Conservation (phyloP, 2,797 vertebrate species). For the Pterois miles region DNA sequence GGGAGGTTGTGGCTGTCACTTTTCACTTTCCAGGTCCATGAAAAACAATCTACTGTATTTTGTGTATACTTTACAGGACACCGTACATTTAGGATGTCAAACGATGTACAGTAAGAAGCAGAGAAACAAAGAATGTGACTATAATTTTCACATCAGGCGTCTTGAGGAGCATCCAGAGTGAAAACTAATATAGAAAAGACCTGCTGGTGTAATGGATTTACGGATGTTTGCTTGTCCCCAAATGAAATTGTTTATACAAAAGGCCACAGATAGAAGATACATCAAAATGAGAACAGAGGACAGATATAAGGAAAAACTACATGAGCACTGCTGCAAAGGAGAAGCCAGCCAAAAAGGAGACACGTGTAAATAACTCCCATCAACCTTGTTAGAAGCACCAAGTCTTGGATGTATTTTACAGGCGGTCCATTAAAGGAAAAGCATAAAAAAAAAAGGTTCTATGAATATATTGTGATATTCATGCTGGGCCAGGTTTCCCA, state of each 20-base stretch:
- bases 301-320: conserved; percentile 4
- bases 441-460: conserved; percentile 3
- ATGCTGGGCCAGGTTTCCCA: conserved; percentile 41
- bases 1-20: conserved; percentile 1
- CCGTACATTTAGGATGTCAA: conserved; percentile 7
- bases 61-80: conserved; percentile 18
- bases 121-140: neutral
- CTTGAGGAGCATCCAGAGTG: neutral
- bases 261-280: neutral
- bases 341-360: conserved; percentile 28
- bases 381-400: conserved; percentile 77
- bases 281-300: conserved; percentile 2
- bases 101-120: neutral
- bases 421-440: conserved; percentile 34
- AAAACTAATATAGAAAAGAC: neutral
- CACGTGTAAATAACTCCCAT: conserved; percentile 82
- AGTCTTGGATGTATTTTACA: conserved; percentile 82
- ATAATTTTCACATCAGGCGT: neutral
- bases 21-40: neutral
- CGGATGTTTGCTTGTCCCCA: neutral
- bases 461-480: conserved; percentile 69
- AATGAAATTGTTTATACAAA: neutral
- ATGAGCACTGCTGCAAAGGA: conserved; percentile 15
- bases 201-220: neutral
- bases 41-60: neutral